Base-by-base conservation (phyloP, 2,113 vertebrate genomes). In the Tricholaema leucomelas region DNA sequence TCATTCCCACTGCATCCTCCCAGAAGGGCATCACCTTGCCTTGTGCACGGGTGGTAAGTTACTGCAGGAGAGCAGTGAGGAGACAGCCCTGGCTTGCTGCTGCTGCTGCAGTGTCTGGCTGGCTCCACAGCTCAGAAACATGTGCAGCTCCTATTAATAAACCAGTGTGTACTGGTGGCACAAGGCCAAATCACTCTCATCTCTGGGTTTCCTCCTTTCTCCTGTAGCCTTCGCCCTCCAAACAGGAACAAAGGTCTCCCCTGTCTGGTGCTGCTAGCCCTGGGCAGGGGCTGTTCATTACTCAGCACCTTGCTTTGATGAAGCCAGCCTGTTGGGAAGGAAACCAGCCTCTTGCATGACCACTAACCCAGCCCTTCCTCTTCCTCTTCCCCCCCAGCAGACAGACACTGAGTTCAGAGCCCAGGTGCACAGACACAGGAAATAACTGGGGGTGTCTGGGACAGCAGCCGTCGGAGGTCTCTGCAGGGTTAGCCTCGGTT, bases 81-180 rank as follows among this genome's bases (percentile, higher is more conserved):
- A 85, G 82, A 40, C 81, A 85, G 85, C 54, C 64, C 90, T 8
- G 2, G 79, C 58, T 40, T 36, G 63, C 25, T 33, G 76, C 79
- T 69, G 78, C 78, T 48, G 81, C 76, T 82, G 91, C 91, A 15
- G 79, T 52, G 81, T 15, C 88, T 89, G 91, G 35, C 91, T 89
- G 92, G 78, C 91, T 91, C 78, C 76, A 35, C 1, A 12, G 91
- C 93, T 95, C 87, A 60, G 72, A n/a, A 91, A 60, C 87, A 92
- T 80, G 87, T 90, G 90, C 90, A 77, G 35, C 87, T 91, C 90
- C 94, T 93, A 85, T 92, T 88, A 92, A 94, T 93, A 94, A 96
- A 93, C 33, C 94, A 87, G 91, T 85, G 81, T 92, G 87, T 18
- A 20, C 95, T 54, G 72, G 33, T 95, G 94, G 87, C 85, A 28